Conservation (phyloP, 2,113 vertebrate genomes). For the Aegithalos caudatus region DNA sequence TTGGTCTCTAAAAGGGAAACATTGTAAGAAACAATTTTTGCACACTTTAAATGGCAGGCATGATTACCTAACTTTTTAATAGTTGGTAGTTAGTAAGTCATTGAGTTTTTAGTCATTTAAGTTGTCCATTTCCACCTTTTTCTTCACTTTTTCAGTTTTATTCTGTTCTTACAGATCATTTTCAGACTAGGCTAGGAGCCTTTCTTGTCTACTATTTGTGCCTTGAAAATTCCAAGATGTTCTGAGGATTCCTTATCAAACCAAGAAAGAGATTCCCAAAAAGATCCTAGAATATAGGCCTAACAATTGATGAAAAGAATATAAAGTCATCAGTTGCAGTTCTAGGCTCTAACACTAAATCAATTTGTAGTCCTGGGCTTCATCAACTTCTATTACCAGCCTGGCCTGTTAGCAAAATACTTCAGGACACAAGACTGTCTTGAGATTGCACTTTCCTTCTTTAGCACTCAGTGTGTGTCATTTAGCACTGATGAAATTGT, state of each 20-base stretch:
- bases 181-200: neutral
- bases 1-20: neutral
- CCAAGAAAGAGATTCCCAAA: neutral
- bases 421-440: neutral
- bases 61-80: neutral
- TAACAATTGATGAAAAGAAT: neutral
- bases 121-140: neutral
- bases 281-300: neutral
- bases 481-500: neutral
- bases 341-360: neutral
- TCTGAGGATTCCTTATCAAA: neutral
- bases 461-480: too few relatives aligned
- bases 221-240: neutral
- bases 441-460: neutral
- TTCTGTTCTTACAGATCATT: neutral
- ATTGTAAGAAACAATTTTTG: neutral
- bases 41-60: neutral
- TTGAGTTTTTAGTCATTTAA: neutral
- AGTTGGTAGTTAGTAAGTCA: neutral
- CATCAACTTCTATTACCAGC: neutral
- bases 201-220: neutral
- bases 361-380: neutral
- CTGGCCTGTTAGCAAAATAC: neutral
- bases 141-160: neutral
- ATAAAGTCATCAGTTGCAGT: neutral